These are phyloP conservation scores for Diorhabda sublineata DNA, from an alignment of 1,140 invertebrate genomes.

Conservation along the genomic window DNA sequence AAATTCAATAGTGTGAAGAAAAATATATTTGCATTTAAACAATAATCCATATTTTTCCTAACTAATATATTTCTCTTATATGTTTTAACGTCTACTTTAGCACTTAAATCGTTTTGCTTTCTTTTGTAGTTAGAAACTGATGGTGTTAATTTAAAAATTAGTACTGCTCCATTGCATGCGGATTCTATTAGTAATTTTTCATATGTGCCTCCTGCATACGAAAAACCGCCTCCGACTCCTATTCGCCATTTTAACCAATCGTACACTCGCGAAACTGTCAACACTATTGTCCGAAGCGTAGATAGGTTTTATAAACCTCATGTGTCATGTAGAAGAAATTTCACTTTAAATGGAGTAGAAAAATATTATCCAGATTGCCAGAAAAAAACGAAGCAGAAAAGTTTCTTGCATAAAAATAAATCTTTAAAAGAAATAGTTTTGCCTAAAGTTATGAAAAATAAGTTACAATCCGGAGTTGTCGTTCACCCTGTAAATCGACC, in stretches of 20 bases:
- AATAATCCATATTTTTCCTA: too few relatives aligned
- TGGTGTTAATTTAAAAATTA: conserved; percentile 23
- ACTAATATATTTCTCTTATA: too few relatives aligned
- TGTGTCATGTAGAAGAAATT: conserved; percentile 40
- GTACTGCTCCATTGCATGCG: conserved; percentile 26
- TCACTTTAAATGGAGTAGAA: conserved; percentile 44
- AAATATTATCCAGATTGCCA: conserved; percentile 33
- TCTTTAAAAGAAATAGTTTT: too few relatives aligned
- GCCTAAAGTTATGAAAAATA: neutral
- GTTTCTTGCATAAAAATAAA: conserved; percentile 28
- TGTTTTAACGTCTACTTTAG: neutral
- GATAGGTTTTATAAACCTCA: conserved; percentile 47
- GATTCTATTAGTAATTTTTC: conserved; percentile 30
- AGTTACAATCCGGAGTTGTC: neutral
- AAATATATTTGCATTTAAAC: neutral
- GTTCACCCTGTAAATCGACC: neutral
- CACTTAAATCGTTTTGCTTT: conserved; percentile 20
- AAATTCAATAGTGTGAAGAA: neutral
- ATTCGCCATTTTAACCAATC: conserved; percentile 16
- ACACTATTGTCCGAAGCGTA: conserved; percentile 42
- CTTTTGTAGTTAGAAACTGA: conserved; percentile 41
- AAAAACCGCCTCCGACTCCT: conserved; percentile 21
- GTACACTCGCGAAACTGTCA: conserved; percentile 34
- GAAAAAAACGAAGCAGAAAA: conserved; percentile 21
- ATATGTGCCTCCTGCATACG: conserved; percentile 17